Conservation (phyloP, 2,113 vertebrate species). For the Sphyrna mokarran region DNA sequence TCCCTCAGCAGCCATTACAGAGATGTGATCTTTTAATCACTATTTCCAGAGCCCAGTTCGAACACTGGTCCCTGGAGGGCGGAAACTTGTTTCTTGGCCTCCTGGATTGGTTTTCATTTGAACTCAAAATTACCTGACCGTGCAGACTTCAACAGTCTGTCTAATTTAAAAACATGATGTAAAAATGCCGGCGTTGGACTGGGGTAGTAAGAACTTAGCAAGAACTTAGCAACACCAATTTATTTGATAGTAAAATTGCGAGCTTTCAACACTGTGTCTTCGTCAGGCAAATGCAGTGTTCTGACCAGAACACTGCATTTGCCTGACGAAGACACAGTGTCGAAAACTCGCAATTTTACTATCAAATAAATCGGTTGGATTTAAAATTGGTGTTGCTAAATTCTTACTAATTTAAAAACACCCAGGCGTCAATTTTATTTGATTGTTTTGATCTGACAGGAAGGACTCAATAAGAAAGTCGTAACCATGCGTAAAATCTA, state of each 20-base stretch:
- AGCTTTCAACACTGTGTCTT: too few relatives aligned
- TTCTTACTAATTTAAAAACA: not conserved
- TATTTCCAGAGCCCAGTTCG: not conserved
- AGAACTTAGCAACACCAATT: too few relatives aligned
- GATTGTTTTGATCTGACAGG: not conserved
- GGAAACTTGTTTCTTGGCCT: not conserved
- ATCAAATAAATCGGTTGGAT: too few relatives aligned
- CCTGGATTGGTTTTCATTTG: not conserved
- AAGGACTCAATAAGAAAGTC: not conserved
- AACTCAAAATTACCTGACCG: not conserved
- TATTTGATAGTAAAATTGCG: too few relatives aligned
- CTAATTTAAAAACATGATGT: not conserved
- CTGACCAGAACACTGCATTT: too few relatives aligned
- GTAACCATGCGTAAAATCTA: not conserved
- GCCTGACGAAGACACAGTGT: too few relatives aligned
- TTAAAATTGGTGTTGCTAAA: too few relatives aligned
- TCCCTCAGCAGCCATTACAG: not conserved
- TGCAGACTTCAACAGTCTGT: not conserved
- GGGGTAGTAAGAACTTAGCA: too few relatives aligned
- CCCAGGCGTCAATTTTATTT: not conserved
- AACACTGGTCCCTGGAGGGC: not conserved
- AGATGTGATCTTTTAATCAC: constrained; percentile 12
- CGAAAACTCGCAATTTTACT: too few relatives aligned
- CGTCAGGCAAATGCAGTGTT: too few relatives aligned
- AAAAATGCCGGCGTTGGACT: too few relatives aligned